phyloP scores from a whole-genome alignment of 2,888 invertebrate genomes.

The Morinoia aosen region DNA sequence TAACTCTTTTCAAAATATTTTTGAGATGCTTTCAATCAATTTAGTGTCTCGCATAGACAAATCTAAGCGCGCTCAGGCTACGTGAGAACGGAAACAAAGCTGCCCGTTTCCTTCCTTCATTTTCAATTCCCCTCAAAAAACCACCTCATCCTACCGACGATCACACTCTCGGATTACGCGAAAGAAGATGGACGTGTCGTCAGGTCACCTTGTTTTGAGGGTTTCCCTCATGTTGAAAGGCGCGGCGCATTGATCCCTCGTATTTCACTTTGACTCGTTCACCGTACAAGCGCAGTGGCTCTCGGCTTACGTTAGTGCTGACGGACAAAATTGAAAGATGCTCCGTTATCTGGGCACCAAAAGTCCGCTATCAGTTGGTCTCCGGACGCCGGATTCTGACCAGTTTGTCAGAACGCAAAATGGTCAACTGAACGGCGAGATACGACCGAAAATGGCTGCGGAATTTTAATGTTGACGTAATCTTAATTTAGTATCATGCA shows the following conservation, averaged over 20 bases:
- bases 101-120: too few relatives aligned
- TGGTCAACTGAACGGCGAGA: background rate
- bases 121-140: too few relatives aligned
- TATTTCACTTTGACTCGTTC: background rate
- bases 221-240: background rate
- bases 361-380: conserved; percentile 4
- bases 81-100: too few relatives aligned
- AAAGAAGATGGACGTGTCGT: background rate
- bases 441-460: background rate
- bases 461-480: conserved; percentile 51
- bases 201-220: background rate
- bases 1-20: too few relatives aligned
- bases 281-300: too few relatives aligned
- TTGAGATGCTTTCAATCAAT: too few relatives aligned
- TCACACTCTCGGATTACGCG: too few relatives aligned
- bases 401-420: background rate
- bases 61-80: too few relatives aligned
- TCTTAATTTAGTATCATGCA: conserved; percentile 51
- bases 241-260: background rate
- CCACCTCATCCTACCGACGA: too few relatives aligned
- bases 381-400: conserved; percentile 27
- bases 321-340: background rate
- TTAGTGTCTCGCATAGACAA: too few relatives aligned
- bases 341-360: background rate
- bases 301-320: background rate